A percentile compares a stretch with the other conserved stretches of the same genome.
Evolutionary conservation across 2,797 vertebrate genomes (phyloP).

Genomic region (Varecia variegata): DNA sequence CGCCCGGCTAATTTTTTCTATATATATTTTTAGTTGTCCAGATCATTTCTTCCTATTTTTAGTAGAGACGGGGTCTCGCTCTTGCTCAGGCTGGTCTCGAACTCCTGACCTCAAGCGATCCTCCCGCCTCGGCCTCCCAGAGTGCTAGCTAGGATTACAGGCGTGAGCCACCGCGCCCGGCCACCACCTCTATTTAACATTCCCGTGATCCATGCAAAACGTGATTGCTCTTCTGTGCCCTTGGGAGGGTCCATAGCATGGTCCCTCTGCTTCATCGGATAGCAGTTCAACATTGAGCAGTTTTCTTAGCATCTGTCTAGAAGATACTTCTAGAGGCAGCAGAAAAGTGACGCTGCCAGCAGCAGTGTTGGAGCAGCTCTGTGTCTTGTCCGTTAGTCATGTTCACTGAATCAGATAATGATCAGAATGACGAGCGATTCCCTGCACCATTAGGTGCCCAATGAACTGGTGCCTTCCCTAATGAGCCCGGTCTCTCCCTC

Average conservation of each 20-base stretch:
- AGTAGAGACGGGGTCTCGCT: too few species aligned
- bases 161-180: too few species aligned
- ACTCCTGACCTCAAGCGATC: too few species aligned
- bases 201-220: neutral
- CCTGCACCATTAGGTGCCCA: neutral
- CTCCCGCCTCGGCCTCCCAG: too few species aligned
- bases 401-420: neutral
- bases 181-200: neutral
- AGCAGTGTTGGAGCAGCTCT: neutral
- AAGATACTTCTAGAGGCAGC: neutral
- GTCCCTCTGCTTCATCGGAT: neutral
- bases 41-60: too few species aligned
- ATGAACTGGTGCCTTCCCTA: rapidly evolving
- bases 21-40: too few species aligned
- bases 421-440: neutral
- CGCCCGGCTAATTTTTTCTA: too few species aligned
- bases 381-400: neutral
- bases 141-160: too few species aligned
- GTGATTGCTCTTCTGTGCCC: neutral
- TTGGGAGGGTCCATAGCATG: neutral
- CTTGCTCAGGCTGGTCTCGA: too few species aligned
- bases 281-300: neutral
- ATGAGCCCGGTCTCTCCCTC: neutral
- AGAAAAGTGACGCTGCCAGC: neutral
- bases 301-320: neutral